phyloP scores from a whole-genome alignment of 2,888 invertebrate genomes.

The Elmis aenea region DNA sequence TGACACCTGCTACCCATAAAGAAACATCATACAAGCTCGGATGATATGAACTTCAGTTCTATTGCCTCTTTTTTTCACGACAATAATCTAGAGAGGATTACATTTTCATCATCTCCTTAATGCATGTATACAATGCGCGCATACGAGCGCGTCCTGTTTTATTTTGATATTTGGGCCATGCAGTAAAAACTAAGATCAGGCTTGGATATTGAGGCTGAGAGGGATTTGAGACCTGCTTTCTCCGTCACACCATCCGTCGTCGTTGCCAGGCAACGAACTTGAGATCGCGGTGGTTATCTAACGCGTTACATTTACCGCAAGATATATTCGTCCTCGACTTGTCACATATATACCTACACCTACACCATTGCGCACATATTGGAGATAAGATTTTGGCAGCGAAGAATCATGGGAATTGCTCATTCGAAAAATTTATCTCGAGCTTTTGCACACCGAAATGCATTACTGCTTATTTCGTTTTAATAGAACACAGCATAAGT shows the following conservation, averaged over 20 bases:
- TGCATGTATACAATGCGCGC: conserved; percentile 32
- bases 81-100: conserved; percentile 42
- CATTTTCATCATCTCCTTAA: conserved; percentile 41
- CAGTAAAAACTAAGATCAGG: conserved; percentile 38
- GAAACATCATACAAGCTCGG: conserved; percentile 34
- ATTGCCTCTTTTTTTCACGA: conserved; percentile 31
- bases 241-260: conserved; percentile 31
- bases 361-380: conserved; percentile 34
- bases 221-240: conserved; percentile 33
- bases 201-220: conserved; percentile 37
- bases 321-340: conserved; percentile 41
- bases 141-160: conserved; percentile 32
- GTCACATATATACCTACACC: conserved; percentile 38
- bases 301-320: conserved; percentile 38
- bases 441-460: too few relatives aligned
- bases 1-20: conserved; percentile 34
- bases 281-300: conserved; percentile 35
- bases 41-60: conserved; percentile 32
- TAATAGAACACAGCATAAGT: too few relatives aligned
- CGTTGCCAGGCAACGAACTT: conserved; percentile 38
- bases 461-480: too few relatives aligned
- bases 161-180: conserved; percentile 40
- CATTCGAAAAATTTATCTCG: too few relatives aligned
- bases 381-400: conserved; percentile 37
- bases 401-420: too few relatives aligned